Conservation (phyloP, 2,797 vertebrate species). For the Nyctalus aviator region DNA sequence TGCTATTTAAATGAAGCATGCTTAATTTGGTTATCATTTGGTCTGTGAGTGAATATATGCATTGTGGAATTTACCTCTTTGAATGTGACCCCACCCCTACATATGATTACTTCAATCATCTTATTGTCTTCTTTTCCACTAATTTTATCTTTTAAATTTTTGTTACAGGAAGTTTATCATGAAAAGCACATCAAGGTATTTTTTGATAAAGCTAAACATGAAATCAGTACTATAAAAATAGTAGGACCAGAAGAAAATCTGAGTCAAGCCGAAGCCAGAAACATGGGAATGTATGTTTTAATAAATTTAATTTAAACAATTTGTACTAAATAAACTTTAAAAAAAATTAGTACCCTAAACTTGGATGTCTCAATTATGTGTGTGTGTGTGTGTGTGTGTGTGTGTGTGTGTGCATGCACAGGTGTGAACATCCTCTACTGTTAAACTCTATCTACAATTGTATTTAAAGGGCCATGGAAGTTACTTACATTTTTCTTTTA, state of each 20-base stretch:
- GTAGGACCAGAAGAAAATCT: constrained; percentile 97
- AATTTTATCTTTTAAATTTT: constrained; percentile 76
- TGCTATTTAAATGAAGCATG: neutral
- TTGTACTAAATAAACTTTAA: constrained; percentile 30
- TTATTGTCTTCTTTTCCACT: constrained; percentile 49
- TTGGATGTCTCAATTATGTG: neutral
- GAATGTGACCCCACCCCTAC: neutral
- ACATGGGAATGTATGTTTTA: constrained; percentile 96
- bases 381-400: rapidly evolving
- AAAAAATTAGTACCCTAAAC: neutral
- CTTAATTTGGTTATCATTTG: neutral
- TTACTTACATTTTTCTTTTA: constrained; percentile 28
- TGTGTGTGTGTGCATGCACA: neutral
- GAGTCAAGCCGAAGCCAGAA: constrained; percentile 97
- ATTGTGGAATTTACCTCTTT: neutral
- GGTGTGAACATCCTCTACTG: neutral
- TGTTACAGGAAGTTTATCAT: constrained; percentile 97
- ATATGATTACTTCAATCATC: neutral
- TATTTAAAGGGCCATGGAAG: neutral
- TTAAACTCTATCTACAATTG: neutral
- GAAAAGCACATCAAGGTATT: constrained; percentile 97
- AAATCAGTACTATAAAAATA: constrained; percentile 93
- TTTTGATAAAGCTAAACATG: constrained; percentile 94
- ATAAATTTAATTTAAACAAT: constrained; percentile 16
- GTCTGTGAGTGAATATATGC: neutral